These are phyloP conservation scores for Gallinago stenura DNA, from an alignment of 2,797 vertebrate species.

Conservation along the genomic window DNA sequence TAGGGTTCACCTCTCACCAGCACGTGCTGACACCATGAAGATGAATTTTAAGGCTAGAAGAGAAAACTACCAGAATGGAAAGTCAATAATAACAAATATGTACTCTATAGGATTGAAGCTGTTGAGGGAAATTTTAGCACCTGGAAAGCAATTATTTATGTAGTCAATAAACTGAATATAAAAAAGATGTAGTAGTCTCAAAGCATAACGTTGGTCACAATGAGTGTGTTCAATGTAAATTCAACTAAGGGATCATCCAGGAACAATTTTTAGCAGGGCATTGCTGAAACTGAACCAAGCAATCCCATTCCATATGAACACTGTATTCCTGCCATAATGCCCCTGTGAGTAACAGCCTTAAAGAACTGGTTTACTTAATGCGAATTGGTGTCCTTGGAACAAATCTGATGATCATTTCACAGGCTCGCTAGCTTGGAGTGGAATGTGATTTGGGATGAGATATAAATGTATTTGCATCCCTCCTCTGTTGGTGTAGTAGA, in stretches of 20 bases:
- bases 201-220: not conserved
- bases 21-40: not conserved
- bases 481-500: not conserved
- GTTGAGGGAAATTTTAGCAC: conserved; percentile 6
- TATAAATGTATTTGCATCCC: not conserved
- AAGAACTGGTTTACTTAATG: not conserved
- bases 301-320: not conserved
- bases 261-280: not conserved
- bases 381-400: not conserved
- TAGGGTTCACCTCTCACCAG: not conserved
- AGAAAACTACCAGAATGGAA: conserved; percentile 4
- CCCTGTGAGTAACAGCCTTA: not conserved
- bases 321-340: not conserved
- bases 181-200: not conserved
- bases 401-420: not conserved
- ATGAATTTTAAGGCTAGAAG: conserved; percentile 1
- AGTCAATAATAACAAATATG: conserved; percentile 30
- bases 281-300: not conserved
- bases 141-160: not conserved
- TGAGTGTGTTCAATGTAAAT: not conserved
- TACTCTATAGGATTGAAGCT: not conserved
- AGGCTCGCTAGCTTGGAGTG: not conserved
- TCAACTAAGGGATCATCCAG: not conserved
- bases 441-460: not conserved
- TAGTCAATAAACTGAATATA: not conserved